Percentiles rank a stretch among this genome's conserved stretches.
Evolutionary conservation across 2,888 invertebrate species (phyloP).

Genomic region (Acleris literana): DNA sequence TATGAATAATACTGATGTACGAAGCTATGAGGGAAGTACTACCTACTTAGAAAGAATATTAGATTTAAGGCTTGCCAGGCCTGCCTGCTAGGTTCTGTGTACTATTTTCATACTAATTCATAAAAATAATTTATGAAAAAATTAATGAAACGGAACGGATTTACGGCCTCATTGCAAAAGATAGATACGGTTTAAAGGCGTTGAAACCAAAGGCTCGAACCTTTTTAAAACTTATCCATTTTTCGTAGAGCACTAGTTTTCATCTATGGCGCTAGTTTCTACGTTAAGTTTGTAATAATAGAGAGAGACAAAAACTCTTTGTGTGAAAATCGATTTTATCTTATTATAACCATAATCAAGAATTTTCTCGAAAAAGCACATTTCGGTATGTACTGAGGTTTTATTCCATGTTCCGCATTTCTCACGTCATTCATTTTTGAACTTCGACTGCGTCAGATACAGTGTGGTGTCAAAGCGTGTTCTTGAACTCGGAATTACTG

Average conservation of each 20-base stretch:
- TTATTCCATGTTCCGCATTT: conserved; percentile 30
- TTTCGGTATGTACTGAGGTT: conserved; percentile 38
- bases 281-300: neutral
- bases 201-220: conserved; percentile 3
- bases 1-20: too few relatives aligned
- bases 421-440: conserved; percentile 36
- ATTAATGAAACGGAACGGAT: too few relatives aligned
- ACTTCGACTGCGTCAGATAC: conserved; percentile 36
- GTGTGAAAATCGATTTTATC: neutral
- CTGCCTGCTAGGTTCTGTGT: too few relatives aligned
- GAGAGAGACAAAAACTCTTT: conserved; percentile 9
- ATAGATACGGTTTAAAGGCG: neutral
- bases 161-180: too few relatives aligned
- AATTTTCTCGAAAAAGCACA: conserved; percentile 51
- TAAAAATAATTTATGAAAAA: too few relatives aligned
- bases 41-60: too few relatives aligned
- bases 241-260: neutral
- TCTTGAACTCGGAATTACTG: conserved; percentile 43
- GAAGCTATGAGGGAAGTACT: too few relatives aligned
- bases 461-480: conserved; percentile 30
- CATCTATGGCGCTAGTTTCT: conserved; percentile 21
- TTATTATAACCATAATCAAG: conserved; percentile 28
- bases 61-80: too few relatives aligned
- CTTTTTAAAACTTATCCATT: neutral
- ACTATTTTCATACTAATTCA: too few relatives aligned